phyloP scores from a whole-genome alignment of 2,797 vertebrate species.

The Arctocebus calabarensis region DNA sequence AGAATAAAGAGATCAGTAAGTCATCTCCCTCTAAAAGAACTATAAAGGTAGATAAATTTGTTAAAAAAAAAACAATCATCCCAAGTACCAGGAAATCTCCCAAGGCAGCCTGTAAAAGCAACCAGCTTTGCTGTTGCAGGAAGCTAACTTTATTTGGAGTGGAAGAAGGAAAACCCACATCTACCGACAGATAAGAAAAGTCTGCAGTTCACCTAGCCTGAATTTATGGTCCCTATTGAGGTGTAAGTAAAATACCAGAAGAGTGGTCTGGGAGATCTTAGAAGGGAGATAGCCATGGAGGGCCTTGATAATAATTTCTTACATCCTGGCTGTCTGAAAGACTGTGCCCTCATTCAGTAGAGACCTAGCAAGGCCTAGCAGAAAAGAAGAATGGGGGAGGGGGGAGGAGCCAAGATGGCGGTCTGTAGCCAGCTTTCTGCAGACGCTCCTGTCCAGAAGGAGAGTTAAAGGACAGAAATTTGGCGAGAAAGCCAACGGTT shows the following conservation, averaged over 20 bases:
- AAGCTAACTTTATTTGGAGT: background rate
- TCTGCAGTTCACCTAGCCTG: background rate
- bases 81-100: background rate
- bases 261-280: background rate
- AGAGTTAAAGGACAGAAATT: no score
- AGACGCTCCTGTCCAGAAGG: no score
- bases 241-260: background rate
- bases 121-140: background rate
- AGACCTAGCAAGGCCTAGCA: background rate
- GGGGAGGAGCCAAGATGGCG: no score
- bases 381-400: background rate
- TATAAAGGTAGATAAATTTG: background rate
- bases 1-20: background rate
- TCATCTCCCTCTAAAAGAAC: background rate
- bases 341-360: background rate
- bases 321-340: background rate
- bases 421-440: no score
- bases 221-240: background rate
- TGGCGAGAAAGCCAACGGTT: no score
- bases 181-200: background rate
- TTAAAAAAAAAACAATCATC: background rate
- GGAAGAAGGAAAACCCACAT: background rate
- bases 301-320: background rate
- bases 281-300: background rate
- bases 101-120: background rate